Conservation (phyloP, 2,888 invertebrate genomes). For the Himalopsyche kuldschensis region DNA sequence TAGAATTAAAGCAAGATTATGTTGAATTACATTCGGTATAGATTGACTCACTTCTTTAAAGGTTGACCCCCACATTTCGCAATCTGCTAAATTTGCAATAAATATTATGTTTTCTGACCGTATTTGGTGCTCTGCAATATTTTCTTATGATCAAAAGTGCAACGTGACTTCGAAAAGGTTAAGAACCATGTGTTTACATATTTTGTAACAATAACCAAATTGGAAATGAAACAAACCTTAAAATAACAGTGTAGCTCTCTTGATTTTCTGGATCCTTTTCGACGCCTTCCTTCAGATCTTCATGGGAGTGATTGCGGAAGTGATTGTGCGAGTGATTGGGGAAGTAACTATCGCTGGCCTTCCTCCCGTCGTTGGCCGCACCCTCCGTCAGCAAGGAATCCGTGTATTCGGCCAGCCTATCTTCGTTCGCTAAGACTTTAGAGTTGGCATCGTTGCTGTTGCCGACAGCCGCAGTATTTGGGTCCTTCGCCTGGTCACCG, state of each 20-base stretch:
- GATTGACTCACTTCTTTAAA: no score
- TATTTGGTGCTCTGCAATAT: no score
- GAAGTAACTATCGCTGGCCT: not conserved
- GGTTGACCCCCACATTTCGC: no score
- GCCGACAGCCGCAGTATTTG: conserved; percentile 28
- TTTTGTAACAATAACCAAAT: not conserved
- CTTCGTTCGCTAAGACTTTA: conserved; percentile 49
- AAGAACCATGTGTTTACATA: no score
- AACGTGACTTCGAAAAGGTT: no score
- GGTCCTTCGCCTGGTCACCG: not conserved
- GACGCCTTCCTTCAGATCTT: conserved; percentile 51
- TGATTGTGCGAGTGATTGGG: no score
- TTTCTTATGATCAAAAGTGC: no score
- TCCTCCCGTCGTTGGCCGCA: conserved; percentile 10
- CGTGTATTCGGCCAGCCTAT: conserved; percentile 35
- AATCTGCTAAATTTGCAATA: no score
- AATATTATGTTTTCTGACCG: no score
- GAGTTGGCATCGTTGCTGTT: conserved; percentile 3
- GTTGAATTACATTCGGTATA: no score
- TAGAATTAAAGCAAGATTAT: no score
- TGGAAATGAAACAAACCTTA: conserved; percentile 53
- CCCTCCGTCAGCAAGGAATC: conserved; percentile 29
- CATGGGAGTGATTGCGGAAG: conserved; percentile 51
- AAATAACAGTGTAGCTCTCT: conserved; percentile 77
- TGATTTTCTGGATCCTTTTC: conserved; percentile 54